phyloP scores from a whole-genome alignment of 2,113 vertebrate genomes.

The Apus apus region DNA sequence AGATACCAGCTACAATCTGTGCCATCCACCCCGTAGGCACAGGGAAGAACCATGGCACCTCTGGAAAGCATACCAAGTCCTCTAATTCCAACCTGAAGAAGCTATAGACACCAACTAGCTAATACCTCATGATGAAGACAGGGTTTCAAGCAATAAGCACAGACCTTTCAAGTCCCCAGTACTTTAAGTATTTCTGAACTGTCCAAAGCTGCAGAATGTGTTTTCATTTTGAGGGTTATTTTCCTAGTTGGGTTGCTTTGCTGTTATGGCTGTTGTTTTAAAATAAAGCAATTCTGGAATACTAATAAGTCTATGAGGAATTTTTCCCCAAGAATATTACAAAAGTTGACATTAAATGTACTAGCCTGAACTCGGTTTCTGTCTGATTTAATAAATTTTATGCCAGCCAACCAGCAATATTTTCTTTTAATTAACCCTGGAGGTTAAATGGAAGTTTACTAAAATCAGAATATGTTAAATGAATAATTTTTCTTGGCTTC shows the following conservation, averaged over 20 bases:
- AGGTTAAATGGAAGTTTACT: conserved; percentile 62
- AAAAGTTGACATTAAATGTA: conserved; percentile 9
- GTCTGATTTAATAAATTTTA: conserved; percentile 49
- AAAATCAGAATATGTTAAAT: conserved; percentile 50
- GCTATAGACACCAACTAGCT: background rate
- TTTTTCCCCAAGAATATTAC: background rate
- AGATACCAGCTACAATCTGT: background rate
- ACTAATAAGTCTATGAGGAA: background rate
- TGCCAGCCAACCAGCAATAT: conserved; percentile 11
- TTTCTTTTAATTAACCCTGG: conserved; percentile 55
- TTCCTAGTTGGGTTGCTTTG: background rate
- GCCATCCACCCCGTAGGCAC: background rate
- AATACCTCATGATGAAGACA: background rate
- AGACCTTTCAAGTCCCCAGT: background rate
- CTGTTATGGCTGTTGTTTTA: background rate
- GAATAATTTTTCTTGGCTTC: conserved; percentile 47
- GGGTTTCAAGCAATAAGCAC: background rate
- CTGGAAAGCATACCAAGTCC: background rate
- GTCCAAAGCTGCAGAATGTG: background rate
- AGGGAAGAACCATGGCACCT: background rate
- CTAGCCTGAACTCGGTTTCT: conserved; percentile 33
- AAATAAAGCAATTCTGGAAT: conserved; percentile 1
- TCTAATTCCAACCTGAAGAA: background rate
- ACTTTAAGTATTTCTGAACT: background rate
- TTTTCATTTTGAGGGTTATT: background rate